These are phyloP conservation scores for Dipodomys spectabilis DNA, from an alignment of 2,113 vertebrate species.

Conservation along the genomic window DNA sequence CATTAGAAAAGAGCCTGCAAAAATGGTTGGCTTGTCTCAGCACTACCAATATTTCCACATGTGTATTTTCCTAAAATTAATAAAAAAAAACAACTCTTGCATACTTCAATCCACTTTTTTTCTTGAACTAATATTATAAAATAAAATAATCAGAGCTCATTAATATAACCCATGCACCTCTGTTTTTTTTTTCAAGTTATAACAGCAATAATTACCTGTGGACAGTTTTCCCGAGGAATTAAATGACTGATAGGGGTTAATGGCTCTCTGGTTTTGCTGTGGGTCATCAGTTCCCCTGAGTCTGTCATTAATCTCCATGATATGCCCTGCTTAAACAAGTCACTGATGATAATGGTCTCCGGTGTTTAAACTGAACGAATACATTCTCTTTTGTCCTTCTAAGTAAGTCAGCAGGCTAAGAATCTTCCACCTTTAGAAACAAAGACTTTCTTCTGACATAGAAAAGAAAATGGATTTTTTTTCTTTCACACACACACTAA, in stretches of 20 bases:
- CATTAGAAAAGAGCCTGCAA: slow-evolving; percentile 10
- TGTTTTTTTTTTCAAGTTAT: slow-evolving; percentile 42
- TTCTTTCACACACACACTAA: slow-evolving; percentile 10
- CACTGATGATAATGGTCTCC: slow-evolving; percentile 60
- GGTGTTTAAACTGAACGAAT: slow-evolving; percentile 72
- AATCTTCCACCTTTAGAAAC: slow-evolving; percentile 53
- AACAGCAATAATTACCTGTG: slow-evolving; percentile 67
- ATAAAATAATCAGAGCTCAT: slow-evolving; percentile 44
- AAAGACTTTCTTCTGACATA: slow-evolving; percentile 11
- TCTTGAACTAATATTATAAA: slow-evolving; percentile 58
- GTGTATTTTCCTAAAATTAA: slow-evolving; percentile 50
- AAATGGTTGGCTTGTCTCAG: background rate
- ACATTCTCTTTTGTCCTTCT: slow-evolving; percentile 60
- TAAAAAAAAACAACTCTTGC: slow-evolving; percentile 24
- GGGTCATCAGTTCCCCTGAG: slow-evolving; percentile 80
- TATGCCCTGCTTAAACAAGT: slow-evolving; percentile 79
- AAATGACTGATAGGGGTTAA: slow-evolving; percentile 80
- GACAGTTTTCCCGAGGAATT: slow-evolving; percentile 72
- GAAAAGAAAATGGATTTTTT: slow-evolving; percentile 34
- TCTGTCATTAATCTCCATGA: slow-evolving; percentile 81
- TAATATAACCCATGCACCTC: slow-evolving; percentile 65
- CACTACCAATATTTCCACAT: slow-evolving; percentile 51
- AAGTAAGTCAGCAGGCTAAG: slow-evolving; percentile 57
- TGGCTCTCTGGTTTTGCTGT: slow-evolving; percentile 71
- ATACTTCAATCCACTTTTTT: slow-evolving; percentile 59